A percentile compares a stretch with the other conserved stretches of the same genome.
These are phyloP conservation scores for Phaedon cochleariae DNA, from an alignment of 2,888 invertebrate genomes.

Conservation along the genomic window DNA sequence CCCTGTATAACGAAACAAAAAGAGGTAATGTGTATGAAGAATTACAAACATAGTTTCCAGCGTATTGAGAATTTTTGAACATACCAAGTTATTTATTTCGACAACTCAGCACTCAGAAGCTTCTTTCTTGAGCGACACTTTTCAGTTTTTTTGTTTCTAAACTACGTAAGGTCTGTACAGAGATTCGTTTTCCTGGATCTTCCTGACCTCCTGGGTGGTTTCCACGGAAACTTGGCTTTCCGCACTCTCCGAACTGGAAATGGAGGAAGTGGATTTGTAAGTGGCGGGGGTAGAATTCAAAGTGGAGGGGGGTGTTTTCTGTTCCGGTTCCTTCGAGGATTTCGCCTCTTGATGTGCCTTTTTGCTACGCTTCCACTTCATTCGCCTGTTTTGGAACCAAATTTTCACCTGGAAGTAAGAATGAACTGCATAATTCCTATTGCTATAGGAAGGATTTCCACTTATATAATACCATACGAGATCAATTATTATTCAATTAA, in stretches of 20 bases:
- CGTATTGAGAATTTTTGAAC: too few species aligned
- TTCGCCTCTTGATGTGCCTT: slow-evolving; percentile 92
- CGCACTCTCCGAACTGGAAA: slow-evolving; percentile 41
- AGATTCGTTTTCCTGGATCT: slow-evolving; percentile 59
- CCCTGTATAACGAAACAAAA: too few species aligned
- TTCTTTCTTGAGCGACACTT: slow-evolving; percentile 6
- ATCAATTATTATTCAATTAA: too few species aligned
- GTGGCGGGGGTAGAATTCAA: slow-evolving; percentile 41
- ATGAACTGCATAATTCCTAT: background rate
- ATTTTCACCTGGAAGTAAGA: slow-evolving; percentile 83
- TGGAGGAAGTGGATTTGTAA: slow-evolving; percentile 40
- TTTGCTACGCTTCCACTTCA: slow-evolving; percentile 99
- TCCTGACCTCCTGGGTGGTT: slow-evolving; percentile 45
- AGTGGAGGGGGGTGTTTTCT: slow-evolving; percentile 47
- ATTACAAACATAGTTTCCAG: too few species aligned
- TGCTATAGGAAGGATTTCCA: too few species aligned
- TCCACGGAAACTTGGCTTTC: slow-evolving; percentile 41
- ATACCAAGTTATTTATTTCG: background rate
- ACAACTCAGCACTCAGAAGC: background rate
- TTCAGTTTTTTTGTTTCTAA: slow-evolving; percentile 49
- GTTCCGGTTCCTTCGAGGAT: slow-evolving; percentile 59
- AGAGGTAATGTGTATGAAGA: too few species aligned
- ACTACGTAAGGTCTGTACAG: slow-evolving; percentile 64
- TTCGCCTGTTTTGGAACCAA: slow-evolving; percentile 98
- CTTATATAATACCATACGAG: too few species aligned